Base-by-base conservation (phyloP, 1,140 invertebrate species). In the Rhynchophorus ferrugineus region DNA sequence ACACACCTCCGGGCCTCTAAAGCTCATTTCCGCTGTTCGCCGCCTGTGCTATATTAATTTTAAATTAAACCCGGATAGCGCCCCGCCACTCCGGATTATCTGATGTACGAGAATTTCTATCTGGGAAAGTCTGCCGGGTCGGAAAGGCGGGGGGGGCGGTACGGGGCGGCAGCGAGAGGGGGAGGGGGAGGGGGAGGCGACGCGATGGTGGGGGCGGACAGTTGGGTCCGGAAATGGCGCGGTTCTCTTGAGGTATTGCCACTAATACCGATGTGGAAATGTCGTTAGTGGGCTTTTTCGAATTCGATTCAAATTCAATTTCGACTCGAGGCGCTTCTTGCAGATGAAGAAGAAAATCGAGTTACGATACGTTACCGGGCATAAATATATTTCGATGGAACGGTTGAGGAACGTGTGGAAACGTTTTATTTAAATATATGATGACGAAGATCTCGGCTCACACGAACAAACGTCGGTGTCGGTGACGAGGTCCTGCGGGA, bases 11-110 rank as follows among this genome's bases (percentile, higher is more conserved):
- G 56, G 56, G 57, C 63, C 58, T 52, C 73, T 71, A 71, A 74
- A 75, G 69, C 72, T 75, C 73, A 75, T 75, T 75, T 75, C 72
- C 73, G 71, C 73, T 59, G 68, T 64, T 71, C 68, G 73, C 74
- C 73, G 73, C 72, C 72, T 76, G 74, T 65, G 71, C 72, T 73
- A 74, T 75, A 75, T 76, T 76, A 76, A 75, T 76, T 76, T 75
- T 76, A 75, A 76, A 75, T 76, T 75, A 76, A 76, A 69, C 71
- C 69, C 70, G 73, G 73, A 74, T 75, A 73, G 71, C 64, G 64
- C 65, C 66, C 69, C 60, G 56, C 49, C 69, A 67, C 61, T 58
- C 62, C 62, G 61, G 75, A 75, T 76, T 74, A 76, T 76, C 75
- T 72, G 64, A 66, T 65, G 63, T 63, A 59, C 62, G 42, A 17